phyloP scores from a whole-genome alignment of 2,888 invertebrate genomes.

The Diploptera punctata region DNA sequence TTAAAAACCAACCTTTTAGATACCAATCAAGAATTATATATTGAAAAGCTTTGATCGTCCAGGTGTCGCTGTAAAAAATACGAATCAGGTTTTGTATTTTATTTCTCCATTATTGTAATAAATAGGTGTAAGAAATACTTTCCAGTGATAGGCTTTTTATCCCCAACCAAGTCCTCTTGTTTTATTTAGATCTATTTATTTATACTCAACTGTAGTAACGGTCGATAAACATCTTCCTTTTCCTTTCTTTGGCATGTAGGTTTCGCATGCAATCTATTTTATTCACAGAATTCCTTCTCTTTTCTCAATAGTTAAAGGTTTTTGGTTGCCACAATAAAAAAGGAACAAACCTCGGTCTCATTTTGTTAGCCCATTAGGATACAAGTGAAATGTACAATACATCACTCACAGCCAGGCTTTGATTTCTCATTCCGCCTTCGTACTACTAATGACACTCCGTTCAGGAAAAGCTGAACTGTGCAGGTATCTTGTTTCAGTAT shows the following conservation, averaged over 20 bases:
- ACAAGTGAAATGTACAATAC: constrained; percentile 37
- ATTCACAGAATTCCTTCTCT: constrained; percentile 38
- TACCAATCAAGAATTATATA: no score
- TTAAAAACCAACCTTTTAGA: no score
- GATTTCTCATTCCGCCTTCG: constrained; percentile 37
- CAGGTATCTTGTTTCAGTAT: no score
- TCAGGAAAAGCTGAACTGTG: no score
- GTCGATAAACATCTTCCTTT: constrained; percentile 40
- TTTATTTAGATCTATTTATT: not conserved
- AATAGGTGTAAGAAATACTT: not conserved
- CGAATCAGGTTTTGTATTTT: not conserved
- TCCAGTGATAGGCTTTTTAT: not conserved
- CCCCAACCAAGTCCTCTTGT: not conserved
- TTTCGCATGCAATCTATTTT: constrained; percentile 42
- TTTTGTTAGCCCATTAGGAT: constrained; percentile 41
- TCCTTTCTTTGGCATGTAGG: constrained; percentile 32
- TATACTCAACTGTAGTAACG: not conserved
- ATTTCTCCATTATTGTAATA: not conserved
- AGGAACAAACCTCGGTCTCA: constrained; percentile 23
- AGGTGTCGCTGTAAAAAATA: not conserved
- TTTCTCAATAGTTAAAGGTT: constrained; percentile 24
- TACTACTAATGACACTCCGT: no score
- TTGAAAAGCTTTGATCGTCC: not conserved
- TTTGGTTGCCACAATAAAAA: constrained; percentile 6
- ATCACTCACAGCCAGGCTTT: constrained; percentile 38